Percentiles rank a stretch among this genome's conserved stretches.
phyloP scores from a whole-genome alignment of 2,797 vertebrate genomes.

The Malacoraja senta region DNA sequence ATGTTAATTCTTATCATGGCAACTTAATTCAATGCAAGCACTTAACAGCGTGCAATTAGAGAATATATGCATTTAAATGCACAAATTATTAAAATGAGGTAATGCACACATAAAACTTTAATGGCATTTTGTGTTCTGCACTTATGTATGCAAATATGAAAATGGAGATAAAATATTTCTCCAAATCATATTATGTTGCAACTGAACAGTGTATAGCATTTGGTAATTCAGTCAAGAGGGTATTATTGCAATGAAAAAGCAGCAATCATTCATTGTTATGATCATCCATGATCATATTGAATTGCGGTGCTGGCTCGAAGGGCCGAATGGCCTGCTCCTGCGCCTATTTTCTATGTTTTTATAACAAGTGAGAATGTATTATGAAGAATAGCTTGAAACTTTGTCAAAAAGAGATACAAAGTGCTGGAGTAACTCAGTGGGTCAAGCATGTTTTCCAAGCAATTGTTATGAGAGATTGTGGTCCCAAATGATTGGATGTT shows the following conservation, averaged over 20 bases:
- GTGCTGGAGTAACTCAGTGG: no score
- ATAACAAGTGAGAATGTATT: neutral
- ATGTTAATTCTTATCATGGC: no score
- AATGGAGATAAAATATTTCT: neutral
- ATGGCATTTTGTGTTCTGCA: neutral
- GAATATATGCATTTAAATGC: neutral
- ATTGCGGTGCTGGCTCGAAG: no score
- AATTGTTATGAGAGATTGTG: neutral
- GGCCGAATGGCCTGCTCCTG: no score
- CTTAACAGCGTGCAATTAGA: neutral
- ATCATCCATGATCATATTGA: neutral
- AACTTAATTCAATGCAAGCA: neutral
- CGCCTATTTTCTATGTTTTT: no score
- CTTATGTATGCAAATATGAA: neutral
- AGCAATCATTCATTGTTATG: neutral
- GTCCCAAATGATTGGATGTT: neutral
- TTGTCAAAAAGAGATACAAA: neutral
- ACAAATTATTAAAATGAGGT: neutral
- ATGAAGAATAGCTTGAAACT: neutral
- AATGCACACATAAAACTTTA: neutral
- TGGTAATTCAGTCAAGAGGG: neutral
- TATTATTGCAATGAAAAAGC: neutral
- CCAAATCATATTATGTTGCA: neutral
- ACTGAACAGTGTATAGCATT: neutral
- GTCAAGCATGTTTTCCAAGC: neutral